phyloP scores from a whole-genome alignment of 2,888 invertebrate genomes.

The Phragmatobia fuliginosa region DNA sequence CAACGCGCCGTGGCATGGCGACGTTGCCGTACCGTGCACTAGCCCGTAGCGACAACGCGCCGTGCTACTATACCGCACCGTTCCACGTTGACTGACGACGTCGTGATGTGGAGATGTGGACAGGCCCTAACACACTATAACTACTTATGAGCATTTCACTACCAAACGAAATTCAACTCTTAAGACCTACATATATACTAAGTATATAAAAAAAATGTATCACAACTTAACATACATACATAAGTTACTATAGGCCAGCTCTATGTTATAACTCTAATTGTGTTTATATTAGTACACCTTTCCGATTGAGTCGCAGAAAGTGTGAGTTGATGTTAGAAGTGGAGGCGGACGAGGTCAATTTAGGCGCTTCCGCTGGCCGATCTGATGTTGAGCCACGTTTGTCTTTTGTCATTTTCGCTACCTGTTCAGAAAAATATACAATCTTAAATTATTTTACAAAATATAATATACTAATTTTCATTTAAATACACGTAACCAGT shows the following conservation, averaged over 20 bases:
- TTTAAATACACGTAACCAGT: too few species aligned
- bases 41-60: too few species aligned
- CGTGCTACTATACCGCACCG: too few species aligned
- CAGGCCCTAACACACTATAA: neutral
- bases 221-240: neutral
- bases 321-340: conserved; percentile 44
- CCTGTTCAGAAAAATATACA: conserved; percentile 58
- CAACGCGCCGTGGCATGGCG: too few species aligned
- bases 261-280: conserved; percentile 5
- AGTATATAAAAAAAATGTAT: neutral
- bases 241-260: neutral
- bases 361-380: conserved; percentile 55
- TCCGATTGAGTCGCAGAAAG: conserved; percentile 71
- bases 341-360: conserved; percentile 51
- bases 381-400: conserved; percentile 62
- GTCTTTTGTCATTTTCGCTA: conserved; percentile 75
- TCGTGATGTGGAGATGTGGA: too few species aligned
- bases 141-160: neutral
- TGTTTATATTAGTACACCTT: conserved; percentile 77
- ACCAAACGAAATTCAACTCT: neutral
- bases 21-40: too few species aligned
- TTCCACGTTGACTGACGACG: too few species aligned
- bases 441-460: neutral
- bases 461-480: too few species aligned
- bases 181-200: neutral